Conservation (phyloP, 2,888 invertebrate genomes). For the Cryptocheilus praepositus region DNA sequence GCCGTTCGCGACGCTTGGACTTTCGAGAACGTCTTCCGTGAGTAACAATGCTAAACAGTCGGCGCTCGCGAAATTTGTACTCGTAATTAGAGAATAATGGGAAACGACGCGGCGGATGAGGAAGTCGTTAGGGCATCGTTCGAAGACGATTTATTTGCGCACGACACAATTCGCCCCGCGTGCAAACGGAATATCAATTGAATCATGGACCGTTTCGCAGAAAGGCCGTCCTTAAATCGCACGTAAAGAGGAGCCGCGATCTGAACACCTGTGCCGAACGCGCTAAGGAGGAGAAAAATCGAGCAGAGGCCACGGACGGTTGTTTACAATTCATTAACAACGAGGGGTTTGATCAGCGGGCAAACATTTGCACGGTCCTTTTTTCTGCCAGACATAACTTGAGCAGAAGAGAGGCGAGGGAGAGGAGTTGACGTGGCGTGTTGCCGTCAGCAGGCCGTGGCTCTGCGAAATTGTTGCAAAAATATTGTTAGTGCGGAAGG, state of each 20-base stretch:
- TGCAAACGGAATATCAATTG: constrained; percentile 6
- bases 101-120: background rate
- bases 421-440: constrained; percentile 20
- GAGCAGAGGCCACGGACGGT: constrained; percentile 31
- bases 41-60: too few species aligned
- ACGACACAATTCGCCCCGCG: background rate
- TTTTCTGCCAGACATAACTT: constrained; percentile 39
- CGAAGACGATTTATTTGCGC: background rate
- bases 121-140: too few species aligned
- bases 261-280: background rate
- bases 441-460: background rate
- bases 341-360: constrained; percentile 60
- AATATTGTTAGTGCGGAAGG: too few species aligned
- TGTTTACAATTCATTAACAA: constrained; percentile 68
- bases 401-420: constrained; percentile 33
- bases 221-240: constrained; percentile 1
- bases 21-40: background rate
- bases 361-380: constrained; percentile 59
- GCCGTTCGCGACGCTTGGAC: too few species aligned
- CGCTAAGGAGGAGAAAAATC: constrained; percentile 4
- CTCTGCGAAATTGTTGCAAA: too few species aligned
- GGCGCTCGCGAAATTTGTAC: too few species aligned
- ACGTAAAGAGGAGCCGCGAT: background rate
- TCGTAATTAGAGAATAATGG: background rate
- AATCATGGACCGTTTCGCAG: background rate